phyloP scores from a whole-genome alignment of 2,888 invertebrate genomes.

The Tridacna gigas region DNA sequence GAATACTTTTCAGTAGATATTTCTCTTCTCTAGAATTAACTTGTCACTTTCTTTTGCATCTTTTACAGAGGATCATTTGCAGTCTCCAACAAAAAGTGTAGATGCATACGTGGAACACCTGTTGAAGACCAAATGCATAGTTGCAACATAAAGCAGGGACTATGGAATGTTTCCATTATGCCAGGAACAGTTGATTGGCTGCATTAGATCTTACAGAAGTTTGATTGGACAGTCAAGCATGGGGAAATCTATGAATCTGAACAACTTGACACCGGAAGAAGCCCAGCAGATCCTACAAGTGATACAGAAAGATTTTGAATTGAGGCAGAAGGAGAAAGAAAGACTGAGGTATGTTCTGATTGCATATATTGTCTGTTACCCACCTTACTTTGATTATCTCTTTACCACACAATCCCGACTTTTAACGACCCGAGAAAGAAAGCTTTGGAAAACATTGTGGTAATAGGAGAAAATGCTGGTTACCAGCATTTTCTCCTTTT shows the following conservation, averaged over 20 bases:
- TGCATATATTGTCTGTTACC: no score
- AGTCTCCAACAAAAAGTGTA: no score
- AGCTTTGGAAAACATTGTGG: slow-evolving; percentile 1
- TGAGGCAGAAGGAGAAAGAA: slow-evolving; percentile 80
- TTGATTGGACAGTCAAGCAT: neutral
- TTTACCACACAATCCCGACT: no score
- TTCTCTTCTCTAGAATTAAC: no score
- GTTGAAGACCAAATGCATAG: no score
- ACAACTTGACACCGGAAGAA: slow-evolving; percentile 81
- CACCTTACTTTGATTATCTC: no score
- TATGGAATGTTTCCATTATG: neutral
- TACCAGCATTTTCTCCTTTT: neutral
- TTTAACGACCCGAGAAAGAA: neutral
- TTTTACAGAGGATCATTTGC: no score
- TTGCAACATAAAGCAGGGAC: neutral
- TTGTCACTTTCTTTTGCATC: no score
- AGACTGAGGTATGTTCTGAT: slow-evolving; percentile 74
- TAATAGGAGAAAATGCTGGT: neutral
- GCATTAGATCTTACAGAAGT: neutral
- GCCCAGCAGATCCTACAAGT: slow-evolving; percentile 81
- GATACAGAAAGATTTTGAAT: slow-evolving; percentile 82
- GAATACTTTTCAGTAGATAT: no score
- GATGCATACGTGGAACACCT: no score
- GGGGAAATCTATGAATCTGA: slow-evolving; percentile 74
- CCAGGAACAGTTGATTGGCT: neutral